Base-by-base conservation (phyloP, 2,113 vertebrate species). In the Murina feae region DNA sequence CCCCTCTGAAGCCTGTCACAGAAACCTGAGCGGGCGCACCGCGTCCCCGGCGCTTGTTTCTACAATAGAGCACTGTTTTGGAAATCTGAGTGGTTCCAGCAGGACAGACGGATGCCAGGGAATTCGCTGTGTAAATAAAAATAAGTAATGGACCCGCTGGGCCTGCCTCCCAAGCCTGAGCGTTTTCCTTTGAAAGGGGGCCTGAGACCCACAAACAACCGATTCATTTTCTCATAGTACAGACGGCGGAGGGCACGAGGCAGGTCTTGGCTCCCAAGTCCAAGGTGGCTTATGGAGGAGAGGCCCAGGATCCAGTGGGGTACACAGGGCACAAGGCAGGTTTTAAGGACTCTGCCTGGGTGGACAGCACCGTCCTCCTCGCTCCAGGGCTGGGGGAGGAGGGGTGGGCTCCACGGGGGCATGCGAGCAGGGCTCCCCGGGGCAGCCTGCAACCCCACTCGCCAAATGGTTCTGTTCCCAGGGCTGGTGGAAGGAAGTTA, bases 121-220 rank as follows among this genome's bases (percentile, higher is more conserved):
- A 92, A 94, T 84, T 93, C 78, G 12, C 86, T 86, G 86, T 30
- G 72, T 93, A 95, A 97, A 97, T 72, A 97, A 76, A 95, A 96
- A 90, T 97, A 65, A 96, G 89, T 91, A 81, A 83, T 30, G 49
- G 79, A 66, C 35, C 90, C 84, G 35, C 82, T 55, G 89, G 80
- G 83, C 49, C 53, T 89, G 42, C 58, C 5, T 66, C 69, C 84
- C 39, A 32, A 32, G 55, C 47, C 91, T 35, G 71, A 89, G 65
- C 2, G 2, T 71, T 82, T 44, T n/a, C 65, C 85, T 94, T 83
- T 76, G 89, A 96, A 87, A 94, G 80, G 65, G 53, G 53, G 65
- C 39, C 86, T 79, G 91, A 12, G 39, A 37, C 17, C 28, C 71
- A 83, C 75, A 94, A 25, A 60, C 71, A 35, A 53, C 60, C 74